These are phyloP conservation scores for Accipiter virgatus DNA, from an alignment of 2,113 vertebrate genomes.

Conservation along the genomic window DNA sequence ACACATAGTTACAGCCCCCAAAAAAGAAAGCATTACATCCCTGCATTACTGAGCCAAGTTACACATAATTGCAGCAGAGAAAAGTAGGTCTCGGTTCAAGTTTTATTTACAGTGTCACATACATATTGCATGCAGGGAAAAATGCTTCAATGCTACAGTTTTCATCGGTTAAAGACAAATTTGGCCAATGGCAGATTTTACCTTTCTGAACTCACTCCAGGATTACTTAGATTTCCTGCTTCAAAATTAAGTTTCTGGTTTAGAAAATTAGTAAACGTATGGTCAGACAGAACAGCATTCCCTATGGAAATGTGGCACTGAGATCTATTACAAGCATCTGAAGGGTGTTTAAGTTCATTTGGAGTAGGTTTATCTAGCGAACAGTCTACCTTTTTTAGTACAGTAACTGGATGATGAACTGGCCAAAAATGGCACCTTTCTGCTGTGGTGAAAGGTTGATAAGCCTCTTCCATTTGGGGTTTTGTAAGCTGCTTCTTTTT, in stretches of 20 bases:
- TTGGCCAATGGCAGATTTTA: background rate
- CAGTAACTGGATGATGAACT: background rate
- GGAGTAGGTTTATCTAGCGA: background rate
- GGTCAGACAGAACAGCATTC: background rate
- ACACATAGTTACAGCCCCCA: background rate
- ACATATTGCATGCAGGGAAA: background rate
- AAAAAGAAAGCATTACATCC: constrained; percentile 40
- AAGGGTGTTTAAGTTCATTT: background rate
- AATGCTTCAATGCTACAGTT: background rate
- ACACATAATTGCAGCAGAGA: constrained; percentile 11
- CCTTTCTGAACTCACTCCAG: background rate
- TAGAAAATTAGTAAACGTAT: background rate
- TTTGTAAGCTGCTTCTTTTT: background rate
- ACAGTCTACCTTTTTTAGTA: background rate
- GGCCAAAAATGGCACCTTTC: background rate
- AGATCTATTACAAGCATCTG: background rate
- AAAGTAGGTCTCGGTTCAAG: background rate
- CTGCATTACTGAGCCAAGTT: background rate
- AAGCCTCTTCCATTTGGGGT: background rate
- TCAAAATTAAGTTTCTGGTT: background rate
- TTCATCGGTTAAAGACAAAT: background rate
- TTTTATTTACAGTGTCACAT: constrained; percentile 4
- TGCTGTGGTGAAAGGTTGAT: background rate
- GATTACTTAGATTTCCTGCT: background rate
- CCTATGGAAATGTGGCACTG: background rate